Evolutionary conservation across 1,140 invertebrate genomes (phyloP), one percentile per base, ranked within the genome.

Genomic region (Mesaphorura yosii): DNA sequence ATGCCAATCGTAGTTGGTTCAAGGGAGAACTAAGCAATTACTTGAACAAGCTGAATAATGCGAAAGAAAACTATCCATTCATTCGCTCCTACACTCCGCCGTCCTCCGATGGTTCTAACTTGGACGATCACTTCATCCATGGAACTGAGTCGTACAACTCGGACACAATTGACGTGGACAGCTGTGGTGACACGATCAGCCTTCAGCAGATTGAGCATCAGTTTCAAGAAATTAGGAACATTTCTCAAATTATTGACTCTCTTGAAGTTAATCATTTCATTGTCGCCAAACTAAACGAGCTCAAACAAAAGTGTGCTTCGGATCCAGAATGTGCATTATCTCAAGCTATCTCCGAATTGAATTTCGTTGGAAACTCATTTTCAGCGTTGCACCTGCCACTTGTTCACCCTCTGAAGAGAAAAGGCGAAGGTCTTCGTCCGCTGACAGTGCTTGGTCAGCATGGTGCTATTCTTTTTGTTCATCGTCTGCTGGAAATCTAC

Each of bases 1-100:
- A 58, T 27, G 41, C 60, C 10, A 65, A 65, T 46, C 60, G 63
- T 3, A 25, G 48, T 20, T 62, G 60, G 60, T 65, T 65, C 54
- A 42, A 47, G 7, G 34, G 52, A 2, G 64, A 65, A 56, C 45
- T 65, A 17, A 37, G 40, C 7, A 29, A 55, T 19, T 56, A 59
- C 41, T 44, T 65, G 19, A 17, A 50, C 1, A 55, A 58, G 26
- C 48, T 65, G 26, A 56, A 50, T 20, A 29, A 22, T 27, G 55
- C 59, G 10, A 60, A 65, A 48, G 57, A 61, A 22, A 38, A 58
- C 23, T n/a, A n/a, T n/a, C n/a, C n/a, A n/a, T 65, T 52, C 49
- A 59, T 65, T 37, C 29, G 55, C 10, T 44, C 31, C 34, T 53
- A 54, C 12, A 50, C 25, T 48, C 28, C 20, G 7, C 14, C 41